Base-by-base conservation (phyloP, 2,888 invertebrate species). In the Barypeithes pellucidus region DNA sequence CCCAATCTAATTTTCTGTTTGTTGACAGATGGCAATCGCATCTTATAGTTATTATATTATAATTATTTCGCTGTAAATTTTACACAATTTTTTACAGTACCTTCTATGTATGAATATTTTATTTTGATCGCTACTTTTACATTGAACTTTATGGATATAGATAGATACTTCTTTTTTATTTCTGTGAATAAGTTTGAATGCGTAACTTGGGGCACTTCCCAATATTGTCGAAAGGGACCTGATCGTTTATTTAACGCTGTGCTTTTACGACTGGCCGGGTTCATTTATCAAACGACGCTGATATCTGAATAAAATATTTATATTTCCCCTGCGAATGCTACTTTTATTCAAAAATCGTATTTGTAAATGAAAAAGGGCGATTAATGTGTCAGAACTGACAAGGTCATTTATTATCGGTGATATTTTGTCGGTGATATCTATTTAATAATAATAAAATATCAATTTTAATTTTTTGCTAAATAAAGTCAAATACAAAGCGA, bases 251-350 rank as follows among this genome's bases (percentile, higher is more conserved):
- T 50, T 50, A 50, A 50, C n/a, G 12, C 50, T 50, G 24, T 50
- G 50, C 50, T 20, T 22, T 20, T 20, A 50, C 50, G 61, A 41
- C 9, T 36, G 61, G 22, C 22, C 45, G n/a, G 18, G 41, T 22
- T 61, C 61, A 61, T 61, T 61, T 61, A 43, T 61, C 61, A 61
- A 61, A 16, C n/a, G 24, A 61, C 61, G 43, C 33, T 57, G 54
- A 61, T 61, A 61, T 43, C 33, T 41, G 41, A 61, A 61, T 61
- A 61, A 43, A 43, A 61, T 61, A 61, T 61, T 60, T 61, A 61
- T 45, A 61, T 61, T 61, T 61, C 61, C 61, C 61, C 24, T 43
- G 61, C 39, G 61, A 61, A 61, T 61, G 61, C 61, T 61, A 45
- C 43, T 61, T 45, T 43, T 61, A 61, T 61, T 61, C 43, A 61